Base-by-base conservation (phyloP, 2,797 vertebrate species). In the Pteronotus mesoamericanus region DNA sequence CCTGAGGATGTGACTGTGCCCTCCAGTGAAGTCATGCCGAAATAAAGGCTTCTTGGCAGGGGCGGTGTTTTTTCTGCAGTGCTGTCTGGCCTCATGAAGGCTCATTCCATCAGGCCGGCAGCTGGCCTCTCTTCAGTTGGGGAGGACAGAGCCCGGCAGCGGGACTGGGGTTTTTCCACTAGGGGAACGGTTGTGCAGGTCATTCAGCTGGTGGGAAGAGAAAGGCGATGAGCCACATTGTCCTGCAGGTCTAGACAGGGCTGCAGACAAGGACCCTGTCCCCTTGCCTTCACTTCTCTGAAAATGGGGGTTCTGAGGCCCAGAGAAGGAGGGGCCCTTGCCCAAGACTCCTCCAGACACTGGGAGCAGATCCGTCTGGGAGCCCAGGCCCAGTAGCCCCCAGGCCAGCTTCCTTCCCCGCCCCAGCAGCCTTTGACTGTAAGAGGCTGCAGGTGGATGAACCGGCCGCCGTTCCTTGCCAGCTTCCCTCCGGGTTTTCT, bases 131-230 rank as follows among this genome's bases (percentile, higher is more conserved):
- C 61, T 48, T 86, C 89, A 2, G 0, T 74, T 1, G 0, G 89
- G 68, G 69, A 66, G 11, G 26, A 64, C 24, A 44, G 71, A 42
- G 66, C 46, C 16, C 5, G 86, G 87, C 1, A 0, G 39, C 74
- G 53, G 77, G 88, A 29, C 48, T 6, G 0, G 96, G 94, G 92
- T 94, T 98, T 97, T 98, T 97, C 97, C 97, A 96, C 61, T 94
- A 4, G 48, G 44, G 53, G 69, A 84, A 78, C 82, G 61, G 19
- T 16, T 15, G 15, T 64, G 37, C 53, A 2, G 0, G 59, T 48
- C 5, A 1, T 66, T 82, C 0, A 2, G 71, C 79, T 44, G 2
- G 16, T n/a, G 61, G 57, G 82, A 24, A 93, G 53, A 6, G 44
- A 69, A 61, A 64, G 15, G 61, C 5, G 9, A n/a, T 1, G 9